These are phyloP conservation scores for Colletes collaris DNA, from an alignment of 2,888 invertebrate species.

Conservation along the genomic window DNA sequence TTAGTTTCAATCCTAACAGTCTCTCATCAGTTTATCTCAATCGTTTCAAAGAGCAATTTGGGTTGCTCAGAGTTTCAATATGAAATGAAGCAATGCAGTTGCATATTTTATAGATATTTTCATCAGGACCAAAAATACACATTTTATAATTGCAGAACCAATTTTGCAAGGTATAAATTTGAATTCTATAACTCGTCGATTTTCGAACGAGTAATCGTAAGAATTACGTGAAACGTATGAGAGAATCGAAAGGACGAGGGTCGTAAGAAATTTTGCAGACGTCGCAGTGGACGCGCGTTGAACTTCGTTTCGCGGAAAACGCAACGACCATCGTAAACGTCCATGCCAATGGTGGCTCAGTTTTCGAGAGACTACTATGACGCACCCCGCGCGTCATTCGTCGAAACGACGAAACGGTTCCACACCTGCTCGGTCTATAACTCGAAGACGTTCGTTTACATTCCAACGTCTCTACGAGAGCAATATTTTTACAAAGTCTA, in stretches of 20 bases:
- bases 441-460: conserved; percentile 50
- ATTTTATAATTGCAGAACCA: no score
- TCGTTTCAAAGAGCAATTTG: no score
- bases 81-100: no score
- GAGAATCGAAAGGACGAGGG: not conserved
- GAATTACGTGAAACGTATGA: not conserved
- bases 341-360: conserved; percentile 11
- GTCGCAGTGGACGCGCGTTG: not conserved
- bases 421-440: conserved; percentile 63
- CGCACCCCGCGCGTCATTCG: conserved; percentile 57
- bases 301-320: conserved; percentile 36
- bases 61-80: no score
- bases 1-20: no score
- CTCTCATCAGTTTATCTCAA: no score
- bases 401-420: conserved; percentile 59
- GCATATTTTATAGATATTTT: no score
- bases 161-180: not conserved
- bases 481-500: conserved; percentile 59
- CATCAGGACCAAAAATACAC: no score
- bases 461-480: conserved; percentile 45
- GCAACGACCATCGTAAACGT: conserved; percentile 57
- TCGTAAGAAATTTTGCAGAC: not conserved
- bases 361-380: conserved; percentile 26
- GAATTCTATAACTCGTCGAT: no score
- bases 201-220: no score